Percentiles rank a stretch among this genome's conserved stretches.
Conservation (phyloP, 2,113 vertebrate species). For the Panthera uncia region DNA sequence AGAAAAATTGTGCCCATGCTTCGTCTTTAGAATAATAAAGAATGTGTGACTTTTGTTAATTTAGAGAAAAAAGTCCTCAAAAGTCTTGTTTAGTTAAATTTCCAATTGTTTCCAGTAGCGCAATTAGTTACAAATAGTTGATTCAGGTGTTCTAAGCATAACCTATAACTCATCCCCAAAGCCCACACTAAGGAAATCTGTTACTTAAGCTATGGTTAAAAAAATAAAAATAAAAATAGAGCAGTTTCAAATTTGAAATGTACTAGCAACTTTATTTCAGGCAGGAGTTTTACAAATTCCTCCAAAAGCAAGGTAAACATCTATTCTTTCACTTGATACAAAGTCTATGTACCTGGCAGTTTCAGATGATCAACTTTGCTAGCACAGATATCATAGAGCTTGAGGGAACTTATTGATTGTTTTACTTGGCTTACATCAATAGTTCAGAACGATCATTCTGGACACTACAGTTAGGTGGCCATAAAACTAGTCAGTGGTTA, state of each 20-base stretch:
- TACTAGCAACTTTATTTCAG: neutral
- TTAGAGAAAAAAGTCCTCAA: neutral
- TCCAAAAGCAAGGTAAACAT: constrained; percentile 8
- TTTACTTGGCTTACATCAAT: neutral
- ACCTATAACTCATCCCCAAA: neutral
- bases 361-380: neutral
- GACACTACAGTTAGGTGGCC: neutral
- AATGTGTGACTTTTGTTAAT: neutral
- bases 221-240: neutral
- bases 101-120: neutral
- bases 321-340: neutral
- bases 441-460: neutral
- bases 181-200: neutral
- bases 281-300: neutral
- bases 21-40: neutral
- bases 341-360: neutral
- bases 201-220: neutral
- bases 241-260: neutral
- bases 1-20: neutral
- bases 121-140: neutral
- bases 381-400: neutral
- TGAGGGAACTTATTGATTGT: neutral
- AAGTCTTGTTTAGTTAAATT: neutral
- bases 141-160: neutral
- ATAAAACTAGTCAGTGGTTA: neutral